A percentile compares a stretch with the other conserved stretches of the same genome.
phyloP scores from a whole-genome alignment of 1,140 invertebrate genomes.

The Drosophila micromelanica region DNA sequence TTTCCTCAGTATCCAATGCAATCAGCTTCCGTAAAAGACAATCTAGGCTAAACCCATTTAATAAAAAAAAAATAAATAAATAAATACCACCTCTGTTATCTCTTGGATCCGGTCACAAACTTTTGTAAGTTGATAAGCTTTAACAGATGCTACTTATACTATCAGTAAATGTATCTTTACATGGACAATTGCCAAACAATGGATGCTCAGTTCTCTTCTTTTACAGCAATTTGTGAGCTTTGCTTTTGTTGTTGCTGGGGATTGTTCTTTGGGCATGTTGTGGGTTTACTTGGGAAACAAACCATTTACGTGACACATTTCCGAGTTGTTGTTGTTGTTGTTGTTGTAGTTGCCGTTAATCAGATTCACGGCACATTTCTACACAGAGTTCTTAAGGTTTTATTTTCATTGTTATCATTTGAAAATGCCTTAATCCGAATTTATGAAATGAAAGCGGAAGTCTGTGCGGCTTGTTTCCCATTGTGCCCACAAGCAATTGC shows the following conservation, averaged over 20 bases:
- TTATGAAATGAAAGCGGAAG: slow-evolving; percentile 81
- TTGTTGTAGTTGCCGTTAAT: slow-evolving; percentile 66
- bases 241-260: slow-evolving; percentile 11
- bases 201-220: slow-evolving; percentile 19
- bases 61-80: neutral
- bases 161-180: slow-evolving; percentile 5
- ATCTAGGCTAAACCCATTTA: neutral
- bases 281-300: slow-evolving; percentile 53
- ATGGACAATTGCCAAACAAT: slow-evolving; percentile 41
- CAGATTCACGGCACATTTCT: slow-evolving; percentile 77
- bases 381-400: slow-evolving; percentile 49
- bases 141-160: neutral
- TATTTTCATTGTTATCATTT: slow-evolving; percentile 80
- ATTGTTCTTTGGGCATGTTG: slow-evolving; percentile 51
- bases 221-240: slow-evolving; percentile 39
- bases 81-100: neutral
- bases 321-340: slow-evolving; percentile 32
- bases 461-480: slow-evolving; percentile 76
- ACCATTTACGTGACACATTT: slow-evolving; percentile 77
- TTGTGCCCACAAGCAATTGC: slow-evolving; percentile 38
- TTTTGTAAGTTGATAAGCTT: slow-evolving; percentile 29
- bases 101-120: slow-evolving; percentile 6
- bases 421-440: slow-evolving; percentile 83
- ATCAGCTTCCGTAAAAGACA: too few relatives aligned
- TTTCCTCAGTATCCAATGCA: too few relatives aligned